Base-by-base conservation (phyloP, 1,140 invertebrate genomes). In the Mizuhopecten yessoensis region DNA sequence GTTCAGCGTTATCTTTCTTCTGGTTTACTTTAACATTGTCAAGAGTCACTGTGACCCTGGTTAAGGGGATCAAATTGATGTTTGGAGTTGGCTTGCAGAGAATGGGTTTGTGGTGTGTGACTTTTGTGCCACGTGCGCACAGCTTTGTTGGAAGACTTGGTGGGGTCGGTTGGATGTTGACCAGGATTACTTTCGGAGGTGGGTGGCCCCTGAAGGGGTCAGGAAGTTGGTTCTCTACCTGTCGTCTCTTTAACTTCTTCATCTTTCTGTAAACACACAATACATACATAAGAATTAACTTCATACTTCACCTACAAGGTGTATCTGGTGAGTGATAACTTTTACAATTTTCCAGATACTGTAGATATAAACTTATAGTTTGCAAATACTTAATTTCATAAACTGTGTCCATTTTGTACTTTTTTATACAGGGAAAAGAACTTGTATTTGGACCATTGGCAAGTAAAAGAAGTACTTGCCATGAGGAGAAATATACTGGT, bases 31-130 rank as follows among this genome's bases (percentile, higher is more conserved):
- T 86, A 23, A 89, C 33, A n/a, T 89, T 86, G 17, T 86, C 49
- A 15, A 86, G 49, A 89, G 86, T 89, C 36, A 89, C 88, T 23
- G 88, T 57, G n/a, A 89, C 33, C n/a, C 49, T 36, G 33, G 88
- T 39, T 34, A 88, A 36, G 5, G 88, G 34, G 13, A 49, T 88
- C 88, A 88, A 5, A n/a, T 49, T 88, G 7, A 42, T 34, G 33
- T 33, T 34, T 20, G 29, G 39, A 33, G 39, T 86, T 1, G 88
- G 57, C 57, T 89, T 57, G 23, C 34, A 34, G 29, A 89, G 49
- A 57, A 13, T 89, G 57, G 42, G 57, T 75, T 34, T 29, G 34
- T n/a, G 33, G 57, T 86, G 49, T 29, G 23, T 86, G 15, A 86
- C 36, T 34, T 29, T 39, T 39, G 36, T 75, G 11, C 42, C 34